These are phyloP conservation scores for Nothocercus julius DNA, from an alignment of 2,113 vertebrate species.

Conservation along the genomic window DNA sequence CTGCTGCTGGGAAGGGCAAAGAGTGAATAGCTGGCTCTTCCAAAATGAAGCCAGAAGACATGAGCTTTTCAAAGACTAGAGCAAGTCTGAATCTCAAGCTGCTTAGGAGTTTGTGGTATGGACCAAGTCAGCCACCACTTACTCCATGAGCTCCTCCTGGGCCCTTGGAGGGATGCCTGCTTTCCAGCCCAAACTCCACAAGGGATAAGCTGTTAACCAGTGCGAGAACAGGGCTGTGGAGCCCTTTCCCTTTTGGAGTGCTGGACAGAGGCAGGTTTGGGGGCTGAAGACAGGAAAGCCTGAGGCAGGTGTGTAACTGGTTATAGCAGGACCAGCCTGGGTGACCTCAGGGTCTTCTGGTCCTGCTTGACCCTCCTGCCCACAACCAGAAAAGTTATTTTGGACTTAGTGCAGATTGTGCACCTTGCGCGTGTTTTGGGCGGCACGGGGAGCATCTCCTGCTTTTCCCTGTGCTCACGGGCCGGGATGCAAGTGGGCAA, in stretches of 20 bases:
- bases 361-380: fast-evolving
- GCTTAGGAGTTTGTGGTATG: neutral
- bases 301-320: neutral
- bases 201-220: neutral
- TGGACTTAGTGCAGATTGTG: neutral
- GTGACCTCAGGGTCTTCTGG: fast-evolving
- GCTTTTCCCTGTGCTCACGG: neutral
- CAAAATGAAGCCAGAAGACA: neutral
- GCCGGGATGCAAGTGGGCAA: neutral
- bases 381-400: neutral
- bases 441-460: neutral
- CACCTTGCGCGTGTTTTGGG: neutral
- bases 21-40: neutral
- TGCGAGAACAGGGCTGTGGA: neutral
- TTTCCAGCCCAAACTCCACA: no score
- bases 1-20: fast-evolving
- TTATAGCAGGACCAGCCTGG: neutral
- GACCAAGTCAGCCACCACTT: neutral
- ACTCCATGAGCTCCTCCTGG: neutral
- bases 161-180: no score
- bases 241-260: fast-evolving
- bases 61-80: neutral
- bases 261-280: neutral
- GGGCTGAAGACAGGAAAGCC: neutral
- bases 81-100: neutral